These are phyloP conservation scores for Shargacucullia verbasci DNA, from an alignment of 2,888 invertebrate species.

Conservation along the genomic window DNA sequence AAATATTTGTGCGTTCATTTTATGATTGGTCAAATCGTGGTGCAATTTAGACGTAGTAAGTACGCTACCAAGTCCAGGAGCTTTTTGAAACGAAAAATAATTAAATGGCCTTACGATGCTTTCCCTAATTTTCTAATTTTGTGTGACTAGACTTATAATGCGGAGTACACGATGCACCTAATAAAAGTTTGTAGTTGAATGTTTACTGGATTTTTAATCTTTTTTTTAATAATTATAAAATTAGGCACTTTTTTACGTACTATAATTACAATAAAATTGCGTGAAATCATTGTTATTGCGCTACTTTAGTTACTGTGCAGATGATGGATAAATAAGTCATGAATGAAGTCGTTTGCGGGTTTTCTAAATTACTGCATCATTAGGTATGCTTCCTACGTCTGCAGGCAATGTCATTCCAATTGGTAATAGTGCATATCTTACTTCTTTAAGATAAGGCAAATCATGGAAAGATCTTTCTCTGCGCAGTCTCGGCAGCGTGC, in stretches of 20 bases:
- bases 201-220: too few relatives aligned
- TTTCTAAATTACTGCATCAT: conserved; percentile 29
- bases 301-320: conserved; percentile 32
- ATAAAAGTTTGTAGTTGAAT: too few relatives aligned
- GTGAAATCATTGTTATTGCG: conserved; percentile 26
- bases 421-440: conserved; percentile 84
- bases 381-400: conserved; percentile 37
- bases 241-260: not conserved
- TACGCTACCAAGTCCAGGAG: too few relatives aligned
- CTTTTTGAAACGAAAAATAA: too few relatives aligned
- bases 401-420: conserved; percentile 71
- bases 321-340: conserved; percentile 20
- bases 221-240: too few relatives aligned
- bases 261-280: conserved; percentile 8
- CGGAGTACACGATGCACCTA: too few relatives aligned
- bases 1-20: too few relatives aligned
- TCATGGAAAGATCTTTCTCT: conserved; percentile 95
- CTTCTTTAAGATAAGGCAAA: conserved; percentile 93
- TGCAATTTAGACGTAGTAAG: too few relatives aligned
- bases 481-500: conserved; percentile 92
- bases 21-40: too few relatives aligned
- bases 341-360: conserved; percentile 4
- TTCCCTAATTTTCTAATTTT: too few relatives aligned
- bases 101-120: too few relatives aligned
- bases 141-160: too few relatives aligned